phyloP scores from a whole-genome alignment of 2,888 invertebrate species.

The Apamea crenata region DNA sequence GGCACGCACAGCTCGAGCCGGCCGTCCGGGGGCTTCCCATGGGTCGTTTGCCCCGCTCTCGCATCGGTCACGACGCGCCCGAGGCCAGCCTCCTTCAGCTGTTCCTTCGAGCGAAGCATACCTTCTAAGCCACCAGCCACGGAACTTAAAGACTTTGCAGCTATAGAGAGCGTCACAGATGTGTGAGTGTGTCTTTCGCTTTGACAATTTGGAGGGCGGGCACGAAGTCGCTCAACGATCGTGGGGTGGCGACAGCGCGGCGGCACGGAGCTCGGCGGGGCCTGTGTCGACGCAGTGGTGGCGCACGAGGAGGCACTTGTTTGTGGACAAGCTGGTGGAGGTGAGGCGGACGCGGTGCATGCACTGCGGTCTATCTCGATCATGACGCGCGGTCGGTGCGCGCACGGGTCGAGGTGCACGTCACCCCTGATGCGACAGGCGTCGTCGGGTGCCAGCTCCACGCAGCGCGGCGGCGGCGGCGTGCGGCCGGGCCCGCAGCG shows the following conservation, averaged over 20 bases:
- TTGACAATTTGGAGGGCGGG: conserved; percentile 21
- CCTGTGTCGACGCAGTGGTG: neutral
- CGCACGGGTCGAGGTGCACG: conserved; percentile 73
- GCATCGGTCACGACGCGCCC: conserved; percentile 67
- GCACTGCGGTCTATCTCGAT: conserved; percentile 73
- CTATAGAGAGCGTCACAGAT: conserved; percentile 20
- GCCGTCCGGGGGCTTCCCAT: conserved; percentile 4
- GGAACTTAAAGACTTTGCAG: neutral
- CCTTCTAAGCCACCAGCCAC: conserved; percentile 19
- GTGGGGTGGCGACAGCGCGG: conserved; percentile 47
- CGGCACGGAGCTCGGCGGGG: conserved; percentile 40
- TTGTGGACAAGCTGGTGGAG: neutral
- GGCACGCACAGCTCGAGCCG: conserved; percentile 68
- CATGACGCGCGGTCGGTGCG: conserved; percentile 74
- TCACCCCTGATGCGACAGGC: conserved; percentile 63
- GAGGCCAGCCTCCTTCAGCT: conserved; percentile 68
- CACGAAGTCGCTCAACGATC: conserved; percentile 52
- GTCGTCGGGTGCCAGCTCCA: conserved; percentile 66
- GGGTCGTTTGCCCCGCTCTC: too few species aligned
- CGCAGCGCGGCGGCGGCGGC: conserved; percentile 68
- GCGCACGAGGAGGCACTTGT: neutral
- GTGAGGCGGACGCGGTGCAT: neutral
- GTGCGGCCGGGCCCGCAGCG: conserved; percentile 56
- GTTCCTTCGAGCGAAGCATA: conserved; percentile 49
- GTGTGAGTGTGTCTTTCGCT: conserved; percentile 64